These are phyloP conservation scores for Rhinoraja longicauda DNA, from an alignment of 2,797 vertebrate genomes.

Conservation along the genomic window DNA sequence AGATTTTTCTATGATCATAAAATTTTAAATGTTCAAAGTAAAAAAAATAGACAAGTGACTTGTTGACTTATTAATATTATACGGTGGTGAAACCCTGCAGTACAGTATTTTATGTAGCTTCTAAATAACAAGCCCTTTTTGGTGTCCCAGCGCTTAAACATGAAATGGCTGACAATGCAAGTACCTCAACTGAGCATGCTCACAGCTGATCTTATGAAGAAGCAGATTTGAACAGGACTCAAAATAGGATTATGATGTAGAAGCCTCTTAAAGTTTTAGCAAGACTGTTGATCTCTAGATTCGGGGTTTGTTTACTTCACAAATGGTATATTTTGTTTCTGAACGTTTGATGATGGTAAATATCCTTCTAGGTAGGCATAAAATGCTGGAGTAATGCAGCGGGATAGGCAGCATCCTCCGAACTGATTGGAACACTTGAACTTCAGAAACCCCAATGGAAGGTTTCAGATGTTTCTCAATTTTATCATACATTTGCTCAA, in stretches of 20 bases:
- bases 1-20: background rate
- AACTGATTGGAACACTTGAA: background rate
- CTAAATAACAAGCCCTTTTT: background rate
- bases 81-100: background rate
- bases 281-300: background rate
- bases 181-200: conserved; percentile 24
- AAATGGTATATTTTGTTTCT: background rate
- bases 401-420: background rate
- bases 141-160: background rate
- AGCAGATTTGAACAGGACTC: background rate
- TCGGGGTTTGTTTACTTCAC: background rate
- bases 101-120: background rate
- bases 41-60: background rate
- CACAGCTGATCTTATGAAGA: conserved; percentile 9
- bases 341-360: background rate
- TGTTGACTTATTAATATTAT: too few relatives aligned
- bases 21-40: background rate
- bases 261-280: background rate
- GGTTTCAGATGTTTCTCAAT: background rate
- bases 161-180: conserved; percentile 19
- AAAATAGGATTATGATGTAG: background rate
- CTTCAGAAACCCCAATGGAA: background rate
- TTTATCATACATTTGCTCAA: too few relatives aligned
- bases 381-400: too few relatives aligned
- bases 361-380: background rate